phyloP scores from a whole-genome alignment of 2,888 invertebrate genomes.

The Mechanitis mazaeus region DNA sequence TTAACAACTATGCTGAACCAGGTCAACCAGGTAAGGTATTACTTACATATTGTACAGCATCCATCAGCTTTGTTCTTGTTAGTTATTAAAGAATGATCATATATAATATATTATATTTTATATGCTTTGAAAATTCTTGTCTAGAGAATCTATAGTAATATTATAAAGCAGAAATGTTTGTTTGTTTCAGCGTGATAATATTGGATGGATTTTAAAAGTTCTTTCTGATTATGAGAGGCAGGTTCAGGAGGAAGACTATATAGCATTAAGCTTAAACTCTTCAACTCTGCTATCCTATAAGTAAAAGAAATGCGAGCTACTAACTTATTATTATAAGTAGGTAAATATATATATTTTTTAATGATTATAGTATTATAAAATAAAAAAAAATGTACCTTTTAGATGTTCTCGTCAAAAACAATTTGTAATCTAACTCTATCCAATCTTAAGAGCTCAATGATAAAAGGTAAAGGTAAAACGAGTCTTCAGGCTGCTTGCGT shows the following conservation, averaged over 20 bases:
- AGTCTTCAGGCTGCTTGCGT: constrained; percentile 14
- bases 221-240: no score
- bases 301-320: no score
- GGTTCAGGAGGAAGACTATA: no score
- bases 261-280: no score
- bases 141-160: neutral
- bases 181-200: no score
- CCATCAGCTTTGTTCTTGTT: constrained; percentile 21
- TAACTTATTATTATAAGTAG: neutral
- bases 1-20: constrained; percentile 4
- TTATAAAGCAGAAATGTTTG: neutral
- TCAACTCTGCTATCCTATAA: no score
- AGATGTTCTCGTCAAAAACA: no score
- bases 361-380: neutral
- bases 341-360: neutral
- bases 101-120: no score
- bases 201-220: no score
- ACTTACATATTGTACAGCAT: constrained; percentile 22
- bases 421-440: no score
- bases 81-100: constrained; percentile 19
- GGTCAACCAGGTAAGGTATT: constrained; percentile 24
- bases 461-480: constrained; percentile 1
- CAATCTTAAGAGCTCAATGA: neutral
- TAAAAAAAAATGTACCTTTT: neutral
- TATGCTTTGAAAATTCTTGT: neutral